A percentile compares a stretch with the other conserved stretches of the same genome.
Conservation (phyloP, 2,113 vertebrate species). For the Bombycilla garrulus region DNA sequence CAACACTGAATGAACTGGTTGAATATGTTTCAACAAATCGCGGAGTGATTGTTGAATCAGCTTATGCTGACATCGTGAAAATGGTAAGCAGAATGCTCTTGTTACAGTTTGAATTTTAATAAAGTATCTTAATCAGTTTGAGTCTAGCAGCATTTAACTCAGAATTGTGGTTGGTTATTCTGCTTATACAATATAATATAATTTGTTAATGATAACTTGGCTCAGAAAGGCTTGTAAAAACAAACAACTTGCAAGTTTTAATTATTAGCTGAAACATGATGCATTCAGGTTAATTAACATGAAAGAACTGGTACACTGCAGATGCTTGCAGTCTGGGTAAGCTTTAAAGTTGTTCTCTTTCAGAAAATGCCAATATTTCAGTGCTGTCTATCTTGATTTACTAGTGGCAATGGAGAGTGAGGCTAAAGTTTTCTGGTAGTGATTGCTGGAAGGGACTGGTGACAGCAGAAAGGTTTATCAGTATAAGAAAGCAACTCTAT, state of each 20-base stretch:
- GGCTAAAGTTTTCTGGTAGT: background rate
- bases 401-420: background rate
- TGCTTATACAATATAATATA: background rate
- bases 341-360: background rate
- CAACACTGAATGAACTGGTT: conserved; percentile 93
- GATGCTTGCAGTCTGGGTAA: background rate
- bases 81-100: conserved; percentile 85
- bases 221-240: conserved; percentile 2
- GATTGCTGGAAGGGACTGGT: background rate
- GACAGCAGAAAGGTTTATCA: background rate
- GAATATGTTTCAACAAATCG: conserved; percentile 97
- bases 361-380: background rate
- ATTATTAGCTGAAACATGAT: background rate
- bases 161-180: background rate
- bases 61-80: conserved; percentile 93
- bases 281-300: background rate
- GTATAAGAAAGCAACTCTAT: background rate
- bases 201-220: background rate
- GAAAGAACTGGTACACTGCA: background rate
- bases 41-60: conserved; percentile 91
- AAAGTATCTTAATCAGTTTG: background rate
- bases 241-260: background rate
- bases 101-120: background rate
- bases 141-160: background rate
- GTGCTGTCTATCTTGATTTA: background rate